Evolutionary conservation across 2,888 invertebrate species (phyloP), one percentile per base, ranked within the genome.

Genomic region (Chloroclystis v-ata): DNA sequence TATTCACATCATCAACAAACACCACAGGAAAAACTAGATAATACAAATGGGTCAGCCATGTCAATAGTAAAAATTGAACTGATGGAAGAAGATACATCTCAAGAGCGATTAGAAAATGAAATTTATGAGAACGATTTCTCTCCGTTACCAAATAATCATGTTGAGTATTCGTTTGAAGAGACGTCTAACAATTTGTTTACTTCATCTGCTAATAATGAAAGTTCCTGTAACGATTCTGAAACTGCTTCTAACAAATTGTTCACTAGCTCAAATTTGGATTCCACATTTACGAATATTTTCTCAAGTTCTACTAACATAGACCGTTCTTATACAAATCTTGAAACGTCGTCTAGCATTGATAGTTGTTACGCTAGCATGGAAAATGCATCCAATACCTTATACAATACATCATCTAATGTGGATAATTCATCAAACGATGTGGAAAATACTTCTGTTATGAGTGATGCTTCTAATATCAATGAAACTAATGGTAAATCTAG

Each of bases 11-110:
- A 74, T 41, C 70, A 71, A 44, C 75, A 76, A 52, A 57, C 59
- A 14, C 65, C 66, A 40, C 52, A 64, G 12, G 69, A 73, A 28
- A 70, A 75, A 40, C 35, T 51, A 14, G 64, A 71, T 48, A 48
- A 70, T 42, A 70, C 75, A 49, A 65, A 73, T 7, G 68, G 74
- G 32, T 65, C 76, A 53, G 71, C 76, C 9, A 77, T 76, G 56
- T 69, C 75, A 30, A 67, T 71, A 30, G 64, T 71, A 0, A 75
- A 75, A 69, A 70, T 69, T 39, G 80, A 78, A 53, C 57, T 78
- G 11, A 71, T 74, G 54, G 75, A 79, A 53, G 75, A 78, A 52
- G 78, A 82, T 59, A 55, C 67, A 12, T 58, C 65, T 7, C 78
- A 76, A 52, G 71, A 74, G 13, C 67, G 72, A 29, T 71, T 73